Conservation (phyloP, 92 coral and sea anemone genomes). For the Phenganax subtilis region DNA sequence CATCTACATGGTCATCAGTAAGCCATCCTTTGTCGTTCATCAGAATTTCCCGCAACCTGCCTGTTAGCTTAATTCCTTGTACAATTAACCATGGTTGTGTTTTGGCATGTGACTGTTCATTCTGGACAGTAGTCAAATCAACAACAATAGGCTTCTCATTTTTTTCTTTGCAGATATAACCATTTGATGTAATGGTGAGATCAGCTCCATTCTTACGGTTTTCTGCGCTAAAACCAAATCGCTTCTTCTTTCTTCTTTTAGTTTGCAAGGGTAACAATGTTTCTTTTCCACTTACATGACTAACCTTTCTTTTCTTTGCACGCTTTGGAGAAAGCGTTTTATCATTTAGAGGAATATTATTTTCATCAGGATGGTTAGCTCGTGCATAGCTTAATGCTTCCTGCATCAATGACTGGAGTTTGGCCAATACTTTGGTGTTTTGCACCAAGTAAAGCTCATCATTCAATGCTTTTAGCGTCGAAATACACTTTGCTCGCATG, state of each 20-base stretch:
- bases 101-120: neutral
- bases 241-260: neutral
- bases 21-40: constrained; percentile 17
- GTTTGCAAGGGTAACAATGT: neutral
- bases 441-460: neutral
- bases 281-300: neutral
- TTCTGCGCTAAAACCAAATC: neutral
- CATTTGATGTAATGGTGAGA: too few relatives aligned
- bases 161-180: too few relatives aligned
- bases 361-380: constrained; percentile 6
- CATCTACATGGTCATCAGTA: neutral
- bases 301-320: neutral
- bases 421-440: constrained; percentile 9
- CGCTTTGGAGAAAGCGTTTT: constrained; percentile 8
- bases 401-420: constrained; percentile 5
- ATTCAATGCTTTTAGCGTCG: constrained; percentile 3
- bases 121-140: neutral
- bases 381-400: constrained; percentile 1
- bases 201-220: neutral
- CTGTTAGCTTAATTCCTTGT: constrained; percentile 32
- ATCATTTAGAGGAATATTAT: neutral
- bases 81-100: constrained; percentile 28
- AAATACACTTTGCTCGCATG: neutral
- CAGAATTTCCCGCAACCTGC: constrained; percentile 6
- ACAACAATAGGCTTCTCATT: too few relatives aligned